Evolutionary conservation across 2,113 vertebrate species (phyloP), one percentile per base, ranked within the genome.

Genomic region (Campylomormyrus numenius): DNA sequence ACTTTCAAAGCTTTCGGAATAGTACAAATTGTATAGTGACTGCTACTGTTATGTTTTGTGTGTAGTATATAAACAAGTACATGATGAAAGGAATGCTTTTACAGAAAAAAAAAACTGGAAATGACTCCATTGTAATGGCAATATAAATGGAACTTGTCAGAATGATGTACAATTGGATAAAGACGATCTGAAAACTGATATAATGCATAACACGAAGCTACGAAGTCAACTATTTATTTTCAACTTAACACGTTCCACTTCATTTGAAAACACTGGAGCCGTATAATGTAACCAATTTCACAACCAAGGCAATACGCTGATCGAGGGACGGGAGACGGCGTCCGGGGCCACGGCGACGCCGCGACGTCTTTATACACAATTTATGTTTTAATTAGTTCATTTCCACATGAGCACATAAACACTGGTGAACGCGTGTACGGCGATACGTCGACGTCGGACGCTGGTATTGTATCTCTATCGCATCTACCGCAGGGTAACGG

Each of bases 211-310:
- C 94, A 95, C 94, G 93, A 93, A 93, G 94, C 94, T 92, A 92
- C 93, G 94, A 93, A 95, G 95, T 94, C 94, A 91, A 94, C 94
- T 94, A 95, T 96, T 96, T 94, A 95, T 95, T 96, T 95, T 94
- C 94, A 92, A 93, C 95, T 95, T 95, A 95, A 96, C 95, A 95
- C 94, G 95, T 96, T 96, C 94, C 95, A 95, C 94, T 92, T 94
- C 94, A 95, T 95, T 96, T 94, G 94, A 94, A 95, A 96, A 95
- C 94, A 95, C 95, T 94, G 94, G 70, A 93, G 93, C 93, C 94
- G 94, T 94, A 95, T 95, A 95, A 95, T 96, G 95, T 95, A 94
- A 94, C 94, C 94, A 95, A 95, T 96, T 95, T 95, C 94, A 93
- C 27, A 56, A 48, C 35, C 35, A 27, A 45, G 42, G 85, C 56